Conservation (phyloP, 2,113 vertebrate species). For the Myrmecobius fasciatus region DNA sequence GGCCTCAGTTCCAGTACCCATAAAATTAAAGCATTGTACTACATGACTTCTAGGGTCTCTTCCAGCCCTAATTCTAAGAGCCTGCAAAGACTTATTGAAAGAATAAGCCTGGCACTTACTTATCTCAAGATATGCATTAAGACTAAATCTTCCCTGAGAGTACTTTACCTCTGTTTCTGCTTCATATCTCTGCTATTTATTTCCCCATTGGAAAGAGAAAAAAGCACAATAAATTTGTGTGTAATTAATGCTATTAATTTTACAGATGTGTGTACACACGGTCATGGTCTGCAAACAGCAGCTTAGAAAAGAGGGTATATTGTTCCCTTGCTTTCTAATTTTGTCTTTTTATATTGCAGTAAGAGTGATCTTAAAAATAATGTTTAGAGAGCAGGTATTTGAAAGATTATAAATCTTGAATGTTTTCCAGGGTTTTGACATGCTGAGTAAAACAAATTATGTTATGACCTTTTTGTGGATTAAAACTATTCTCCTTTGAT, state of each 20-base stretch:
- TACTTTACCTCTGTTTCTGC: conserved; percentile 58
- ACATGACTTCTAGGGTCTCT: conserved; percentile 39
- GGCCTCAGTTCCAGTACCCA: neutral
- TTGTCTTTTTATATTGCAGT: conserved; percentile 38
- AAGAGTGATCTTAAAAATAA: conserved; percentile 63
- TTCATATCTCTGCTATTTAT: conserved; percentile 58
- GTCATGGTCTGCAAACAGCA: conserved; percentile 60
- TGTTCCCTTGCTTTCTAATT: conserved; percentile 50
- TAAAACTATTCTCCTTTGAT: conserved; percentile 18
- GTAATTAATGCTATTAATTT: conserved; percentile 61
- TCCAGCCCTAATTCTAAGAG: neutral
- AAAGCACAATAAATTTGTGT: conserved; percentile 54
- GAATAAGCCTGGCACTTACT: conserved; percentile 49
- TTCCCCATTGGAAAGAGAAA: neutral
- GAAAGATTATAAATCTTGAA: conserved; percentile 51
- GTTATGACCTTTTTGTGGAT: conserved; percentile 55
- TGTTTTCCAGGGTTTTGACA: conserved; percentile 35
- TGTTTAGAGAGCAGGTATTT: conserved; percentile 34
- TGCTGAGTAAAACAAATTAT: conserved; percentile 29
- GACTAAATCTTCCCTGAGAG: conserved; percentile 49
- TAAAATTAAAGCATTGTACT: neutral
- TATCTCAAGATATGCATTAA: conserved; percentile 46
- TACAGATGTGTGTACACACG: conserved; percentile 43
- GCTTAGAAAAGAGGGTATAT: conserved; percentile 25
- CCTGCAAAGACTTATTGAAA: conserved; percentile 42